Evolutionary conservation across 2,888 invertebrate species (phyloP), one percentile per base, ranked within the genome.

Genomic region (Acanthococcus lagerstroemiae): DNA sequence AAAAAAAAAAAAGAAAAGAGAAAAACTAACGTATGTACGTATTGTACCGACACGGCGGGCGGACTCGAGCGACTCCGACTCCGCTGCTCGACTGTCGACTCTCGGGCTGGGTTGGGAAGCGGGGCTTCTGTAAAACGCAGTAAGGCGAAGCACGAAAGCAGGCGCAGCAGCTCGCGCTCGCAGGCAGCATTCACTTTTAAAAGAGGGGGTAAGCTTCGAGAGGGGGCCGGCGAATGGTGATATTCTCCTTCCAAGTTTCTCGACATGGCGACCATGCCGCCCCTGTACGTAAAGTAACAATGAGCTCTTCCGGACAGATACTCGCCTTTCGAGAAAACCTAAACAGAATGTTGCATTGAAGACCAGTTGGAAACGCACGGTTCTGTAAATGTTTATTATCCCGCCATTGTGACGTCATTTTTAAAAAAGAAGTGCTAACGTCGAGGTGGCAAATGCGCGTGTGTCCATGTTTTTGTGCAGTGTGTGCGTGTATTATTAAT

Each of bases 351-450:
- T 63, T 63, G 63, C 63, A 63, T 63, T 63, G 54, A 52, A 52
- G 63, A 63, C 54, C 37, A 63, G 63, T 63, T 63, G 63, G 63
- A 63, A 60, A 50, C 60, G 63, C 63, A 37, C 63, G 63, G 63
- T 54, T 52, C 30, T 61, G 52, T 63, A 54, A 27, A 30, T 63
- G 63, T 63, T 56, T 57, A 57, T 63, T 52, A 67, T 68, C 69
- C 69, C 69, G 69, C 69, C 69, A 68, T 68, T 65, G 68, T 69
- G 70, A 70, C 70, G 70, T 69, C 69, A 69, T 67, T 68, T 68
- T 55, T 68, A 65, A 66, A 66, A 67, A 67, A 67, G 65, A 67
- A 70, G 70, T 70, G 70, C 61, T 69, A 60, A 26, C 67, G 67
- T 58, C 48, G 67, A 68, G 69, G 68, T 69, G 63, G 63, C 63